Conservation (phyloP, 2,113 vertebrate genomes). For the Ursus arctos region DNA sequence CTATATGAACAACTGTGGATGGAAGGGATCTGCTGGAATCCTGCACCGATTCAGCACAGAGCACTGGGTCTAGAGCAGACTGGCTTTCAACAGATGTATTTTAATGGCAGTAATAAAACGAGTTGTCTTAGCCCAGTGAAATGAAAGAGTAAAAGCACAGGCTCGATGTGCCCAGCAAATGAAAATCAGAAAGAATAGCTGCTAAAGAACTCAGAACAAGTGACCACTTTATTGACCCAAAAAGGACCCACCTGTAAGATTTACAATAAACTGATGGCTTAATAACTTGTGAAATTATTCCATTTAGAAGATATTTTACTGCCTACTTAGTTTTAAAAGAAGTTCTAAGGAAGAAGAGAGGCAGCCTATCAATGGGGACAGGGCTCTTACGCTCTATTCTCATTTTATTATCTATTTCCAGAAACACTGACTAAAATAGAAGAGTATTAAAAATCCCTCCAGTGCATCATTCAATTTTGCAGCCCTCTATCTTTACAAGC, state of each 20-base stretch:
- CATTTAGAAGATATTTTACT: neutral
- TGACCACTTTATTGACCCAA: neutral
- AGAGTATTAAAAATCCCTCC: neutral
- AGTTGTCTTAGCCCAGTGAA: neutral
- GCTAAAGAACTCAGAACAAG: neutral
- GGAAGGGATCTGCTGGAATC: neutral
- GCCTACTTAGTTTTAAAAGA: slow-evolving; percentile 27
- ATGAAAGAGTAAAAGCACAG: neutral
- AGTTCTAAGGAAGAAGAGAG: slow-evolving; percentile 1
- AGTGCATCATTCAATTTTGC: neutral
- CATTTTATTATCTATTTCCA: slow-evolving; percentile 52
- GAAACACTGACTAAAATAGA: neutral
- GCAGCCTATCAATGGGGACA: neutral
- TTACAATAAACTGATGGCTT: slow-evolving; percentile 29
- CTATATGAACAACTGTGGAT: neutral
- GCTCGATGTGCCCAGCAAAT: neutral
- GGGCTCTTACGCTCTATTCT: neutral
- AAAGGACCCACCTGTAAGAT: neutral
- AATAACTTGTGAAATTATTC: slow-evolving; percentile 9
- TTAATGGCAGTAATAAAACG: slow-evolving; percentile 5
- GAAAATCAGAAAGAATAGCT: slow-evolving; percentile 7
- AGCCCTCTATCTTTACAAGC: neutral
- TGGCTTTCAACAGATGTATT: neutral
- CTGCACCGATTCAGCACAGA: neutral
- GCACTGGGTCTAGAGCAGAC: neutral